Percentiles rank a stretch among this genome's conserved stretches.
phyloP scores from a whole-genome alignment of 2,797 vertebrate genomes.

The Agapornis canus region DNA sequence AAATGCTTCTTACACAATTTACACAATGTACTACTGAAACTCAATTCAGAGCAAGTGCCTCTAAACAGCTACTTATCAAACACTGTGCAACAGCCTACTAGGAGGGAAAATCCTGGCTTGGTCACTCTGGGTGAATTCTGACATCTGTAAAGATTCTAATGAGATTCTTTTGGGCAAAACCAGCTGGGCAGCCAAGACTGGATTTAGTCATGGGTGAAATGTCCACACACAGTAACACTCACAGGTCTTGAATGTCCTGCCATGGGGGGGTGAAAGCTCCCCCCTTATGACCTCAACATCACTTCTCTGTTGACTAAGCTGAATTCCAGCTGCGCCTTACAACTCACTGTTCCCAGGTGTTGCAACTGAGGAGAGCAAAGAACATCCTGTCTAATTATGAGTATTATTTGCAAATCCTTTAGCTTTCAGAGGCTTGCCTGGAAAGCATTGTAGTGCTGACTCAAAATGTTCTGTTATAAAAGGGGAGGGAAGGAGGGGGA shows the following conservation, averaged over 20 bases:
- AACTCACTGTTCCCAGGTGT: neutral
- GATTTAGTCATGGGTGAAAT: conserved; percentile 42
- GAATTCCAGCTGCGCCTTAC: neutral
- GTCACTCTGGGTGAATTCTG: neutral
- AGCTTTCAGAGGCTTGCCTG: neutral
- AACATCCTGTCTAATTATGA: neutral
- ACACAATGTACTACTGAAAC: neutral
- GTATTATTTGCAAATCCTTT: neutral
- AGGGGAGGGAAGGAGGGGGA: neutral
- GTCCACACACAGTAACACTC: neutral
- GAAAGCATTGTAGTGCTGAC: neutral
- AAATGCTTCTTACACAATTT: neutral
- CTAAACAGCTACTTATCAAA: neutral
- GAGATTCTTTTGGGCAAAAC: conserved; percentile 5
- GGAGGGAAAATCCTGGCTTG: conserved; percentile 8
- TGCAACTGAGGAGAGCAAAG: neutral
- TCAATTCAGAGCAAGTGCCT: neutral
- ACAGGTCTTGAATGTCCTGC: neutral
- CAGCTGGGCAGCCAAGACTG: neutral
- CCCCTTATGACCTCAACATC: neutral
- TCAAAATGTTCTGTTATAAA: neutral
- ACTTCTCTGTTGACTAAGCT: conserved; percentile 1
- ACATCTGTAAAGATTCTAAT: conserved; percentile 8
- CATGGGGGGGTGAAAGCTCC: neutral
- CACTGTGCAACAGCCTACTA: neutral